These are phyloP conservation scores for Galleria mellonella DNA, from an alignment of 1,140 invertebrate genomes.

Conservation along the genomic window DNA sequence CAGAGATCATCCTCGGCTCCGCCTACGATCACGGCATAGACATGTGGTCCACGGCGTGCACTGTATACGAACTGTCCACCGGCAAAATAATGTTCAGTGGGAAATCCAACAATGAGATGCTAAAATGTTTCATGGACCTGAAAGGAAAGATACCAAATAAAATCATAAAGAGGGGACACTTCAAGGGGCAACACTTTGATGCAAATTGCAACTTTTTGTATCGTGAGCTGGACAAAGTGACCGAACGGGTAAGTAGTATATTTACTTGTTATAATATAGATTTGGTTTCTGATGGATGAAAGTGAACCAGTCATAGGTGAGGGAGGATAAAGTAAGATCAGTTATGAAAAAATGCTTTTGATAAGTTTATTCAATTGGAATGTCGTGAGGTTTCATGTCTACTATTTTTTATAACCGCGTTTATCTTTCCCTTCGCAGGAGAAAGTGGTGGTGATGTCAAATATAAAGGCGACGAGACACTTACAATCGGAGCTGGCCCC, in stretches of 20 bases:
- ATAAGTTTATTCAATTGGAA: no score
- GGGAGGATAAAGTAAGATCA: no score
- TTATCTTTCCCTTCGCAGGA: constrained; percentile 81
- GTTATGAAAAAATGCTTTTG: no score
- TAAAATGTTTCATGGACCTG: constrained; percentile 99
- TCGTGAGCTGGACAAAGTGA: constrained; percentile 98
- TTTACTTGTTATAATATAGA: no score
- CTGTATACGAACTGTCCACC: constrained; percentile 99
- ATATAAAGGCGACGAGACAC: constrained; percentile 91
- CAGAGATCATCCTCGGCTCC: constrained; percentile 98
- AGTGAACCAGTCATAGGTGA: no score
- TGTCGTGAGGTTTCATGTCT: no score
- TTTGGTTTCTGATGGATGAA: no score
- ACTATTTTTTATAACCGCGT: no score
- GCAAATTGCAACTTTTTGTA: constrained; percentile 97
- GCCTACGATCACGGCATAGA: constrained; percentile 98
- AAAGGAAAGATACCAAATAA: constrained; percentile 99
- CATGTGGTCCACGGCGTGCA: constrained; percentile 99
- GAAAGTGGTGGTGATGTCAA: constrained; percentile 95
- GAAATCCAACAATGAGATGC: constrained; percentile 99
- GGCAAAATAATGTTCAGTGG: constrained; percentile 99
- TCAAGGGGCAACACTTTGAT: constrained; percentile 98
- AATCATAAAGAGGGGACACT: constrained; percentile 94
- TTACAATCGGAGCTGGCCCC: constrained; percentile 91
- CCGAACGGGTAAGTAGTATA: constrained; percentile 92